phyloP scores from a whole-genome alignment of 2,113 vertebrate genomes.

The Oreochromis spilurus region DNA sequence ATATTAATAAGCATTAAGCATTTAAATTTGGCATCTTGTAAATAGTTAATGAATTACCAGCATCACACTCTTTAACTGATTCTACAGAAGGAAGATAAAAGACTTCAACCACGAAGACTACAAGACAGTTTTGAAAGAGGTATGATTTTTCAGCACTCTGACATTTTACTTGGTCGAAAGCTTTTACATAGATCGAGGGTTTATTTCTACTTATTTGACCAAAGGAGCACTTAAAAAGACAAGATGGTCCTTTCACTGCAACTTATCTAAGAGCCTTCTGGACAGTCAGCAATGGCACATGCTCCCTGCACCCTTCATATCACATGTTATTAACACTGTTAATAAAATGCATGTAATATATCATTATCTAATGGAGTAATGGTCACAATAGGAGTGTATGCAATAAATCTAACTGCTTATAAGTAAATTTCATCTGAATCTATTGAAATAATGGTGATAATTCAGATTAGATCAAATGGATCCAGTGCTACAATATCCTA shows the following conservation, averaged over 20 bases:
- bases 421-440: neutral
- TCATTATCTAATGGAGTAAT: neutral
- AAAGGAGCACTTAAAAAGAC: neutral
- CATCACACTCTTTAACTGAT: neutral
- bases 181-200: neutral
- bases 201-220: neutral
- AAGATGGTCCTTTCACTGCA: neutral
- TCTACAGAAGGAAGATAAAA: constrained; percentile 88
- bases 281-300: neutral
- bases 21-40: neutral
- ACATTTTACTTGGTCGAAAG: neutral
- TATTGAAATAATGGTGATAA: neutral
- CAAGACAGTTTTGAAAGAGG: constrained; percentile 90
- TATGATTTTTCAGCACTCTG: constrained; percentile 36
- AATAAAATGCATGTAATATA: neutral
- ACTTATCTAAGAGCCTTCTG: neutral
- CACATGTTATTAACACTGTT: neutral
- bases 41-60: neutral
- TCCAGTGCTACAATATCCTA: neutral
- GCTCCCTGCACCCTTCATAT: neutral
- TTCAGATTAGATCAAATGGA: neutral
- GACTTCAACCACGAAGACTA: constrained; percentile 82
- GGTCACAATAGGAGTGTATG: neutral
- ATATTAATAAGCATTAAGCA: neutral
- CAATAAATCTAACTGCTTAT: neutral